Evolutionary conservation across 2,113 vertebrate species (phyloP), one percentile per base, ranked within the genome.

Genomic region (Regulus satrapa): DNA sequence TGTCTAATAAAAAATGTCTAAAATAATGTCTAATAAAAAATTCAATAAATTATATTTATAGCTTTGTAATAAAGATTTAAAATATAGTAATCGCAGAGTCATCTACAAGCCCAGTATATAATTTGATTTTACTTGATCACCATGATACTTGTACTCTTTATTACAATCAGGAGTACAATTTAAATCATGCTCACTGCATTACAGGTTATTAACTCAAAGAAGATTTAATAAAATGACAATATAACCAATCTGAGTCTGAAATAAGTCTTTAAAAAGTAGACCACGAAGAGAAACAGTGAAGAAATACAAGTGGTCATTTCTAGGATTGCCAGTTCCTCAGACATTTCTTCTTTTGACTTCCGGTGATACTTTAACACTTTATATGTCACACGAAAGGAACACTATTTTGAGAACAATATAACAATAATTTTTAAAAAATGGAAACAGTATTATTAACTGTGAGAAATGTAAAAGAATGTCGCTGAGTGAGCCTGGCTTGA

Each of bases 71-170:
- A 34, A 80, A 90, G 89, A 73, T 12, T 17, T 6, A 82, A 80
- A 73, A 78, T 78, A 74, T 25, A 6, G 29, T 95, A 92, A 95
- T 74, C 69, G 85, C 2, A 54, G 5, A 68, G 64, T 63, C 56
- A 92, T 85, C 31, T 78, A 69, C 40, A 91, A 95, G 68, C 13
- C 32, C 20, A 76, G 10, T 41, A 59, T 66, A 43, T 72, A 94
- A 95, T 88, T 92, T 40, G 36, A 92, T 95, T 96, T 79, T 69
- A 92, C 79, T 88, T 94, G 91, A 96, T 90, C 72, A 76, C 58
- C 19, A 58, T 81, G 56, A 94, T 92, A 86, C 48, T 84, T 86
- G 36, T 62, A 86, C 34, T 86, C 49, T 77, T 95, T 80, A 91
- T 88, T 91, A 76, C 51, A 85, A 93, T 77, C 72, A 69, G 2